Base-by-base conservation (phyloP, 2,797 vertebrate species). In the Leptatherina wallacei region DNA sequence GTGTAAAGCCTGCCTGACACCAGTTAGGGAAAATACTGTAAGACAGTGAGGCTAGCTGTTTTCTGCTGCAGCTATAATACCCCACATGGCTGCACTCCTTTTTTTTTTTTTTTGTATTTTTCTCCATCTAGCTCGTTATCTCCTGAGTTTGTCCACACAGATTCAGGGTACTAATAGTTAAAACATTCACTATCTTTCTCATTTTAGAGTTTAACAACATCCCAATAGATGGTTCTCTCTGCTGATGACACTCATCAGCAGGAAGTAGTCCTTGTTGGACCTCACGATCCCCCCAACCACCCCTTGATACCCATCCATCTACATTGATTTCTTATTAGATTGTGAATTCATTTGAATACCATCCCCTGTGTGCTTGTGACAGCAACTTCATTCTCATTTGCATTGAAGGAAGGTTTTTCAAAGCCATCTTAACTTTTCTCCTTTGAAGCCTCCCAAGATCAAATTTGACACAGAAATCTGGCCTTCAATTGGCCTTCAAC, bases 161-260 rank as follows among this genome's bases (percentile, higher is more conserved):
- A 56, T 38, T 8, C 20, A 22, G 35, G 16, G 13, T 13, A n/a
- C 32, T 13, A 20, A 14, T 22, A 38, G 2, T 69, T 24, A 12
- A 60, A 65, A 70, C 61, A 35, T 9, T 3, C 58, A n/a, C 38
- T 29, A 20, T 69, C 24, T 32, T 22, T 66, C 55, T 0, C 5
- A 16, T 79, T 83, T 36, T 77, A 94, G 94, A 95, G 83, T 89
- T 95, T 36, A 94, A 94, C 84, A 95, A 94, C 78, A 95, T 95
- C 83, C 95, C 95, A 11, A 94, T 94, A 71, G 93, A 95, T n/a
- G 54, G 95, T 93, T 18, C 95, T 95, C 73, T 96, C 95, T 67
- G 95, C 93, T 20, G 86, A 95, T 67, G 92, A 95, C 87, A 95
- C 95, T 49, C 94, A 95, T 83, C 93, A 93, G 77, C 95, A 95